Evolutionary conservation across 2,113 vertebrate genomes (phyloP), one percentile per base, ranked within the genome.

Genomic region (Hyperoodon ampullatus): DNA sequence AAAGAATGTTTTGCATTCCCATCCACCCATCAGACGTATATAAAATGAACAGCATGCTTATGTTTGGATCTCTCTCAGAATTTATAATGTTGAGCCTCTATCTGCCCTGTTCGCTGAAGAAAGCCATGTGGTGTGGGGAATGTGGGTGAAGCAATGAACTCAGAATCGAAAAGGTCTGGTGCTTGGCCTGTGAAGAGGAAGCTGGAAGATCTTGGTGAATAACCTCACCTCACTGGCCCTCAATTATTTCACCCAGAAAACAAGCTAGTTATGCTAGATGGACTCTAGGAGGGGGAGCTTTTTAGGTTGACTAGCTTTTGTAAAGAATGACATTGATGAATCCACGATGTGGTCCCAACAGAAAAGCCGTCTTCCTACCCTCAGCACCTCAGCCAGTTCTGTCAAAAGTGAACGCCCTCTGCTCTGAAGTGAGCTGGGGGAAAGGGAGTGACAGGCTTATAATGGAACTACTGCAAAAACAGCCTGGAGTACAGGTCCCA

Each of bases 61-160:
- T 24, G 24, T 77, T 28, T 53, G 72, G 53, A 10, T 33, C n/a
- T 4, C 21, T 39, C 10, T 65, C n/a, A 61, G 71, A 65, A 53
- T 21, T 21, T 33, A 53, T 7, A 28, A 3, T 26, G 30, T 21
- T 8, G 71, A 78, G 39, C 5, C 28, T 50, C 55, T 10, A 3
- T 23, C 44, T 23, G 16, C 53, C 23, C 39, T 66, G 44, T 30
- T 83, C 1, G 1, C 42, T 68, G 86, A 68, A 61, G 80, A 55
- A 55, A 50, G 50, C 14, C 5, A 1, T 11, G 30, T 2, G 24
- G 33, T 24, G 1, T n/a, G 8, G 2, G 5, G 14, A 35, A 5
- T 55, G 33, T 16, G 11, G 60, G 5, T n/a, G 60, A 50, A 84
- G 55, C n/a, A 44, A 3, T 18, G 19, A 14, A 28, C 24, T 35